A percentile compares a stretch with the other conserved stretches of the same genome.
These are phyloP conservation scores for Pachypanchax playfairii DNA, from an alignment of 2,113 vertebrate genomes.

Conservation along the genomic window DNA sequence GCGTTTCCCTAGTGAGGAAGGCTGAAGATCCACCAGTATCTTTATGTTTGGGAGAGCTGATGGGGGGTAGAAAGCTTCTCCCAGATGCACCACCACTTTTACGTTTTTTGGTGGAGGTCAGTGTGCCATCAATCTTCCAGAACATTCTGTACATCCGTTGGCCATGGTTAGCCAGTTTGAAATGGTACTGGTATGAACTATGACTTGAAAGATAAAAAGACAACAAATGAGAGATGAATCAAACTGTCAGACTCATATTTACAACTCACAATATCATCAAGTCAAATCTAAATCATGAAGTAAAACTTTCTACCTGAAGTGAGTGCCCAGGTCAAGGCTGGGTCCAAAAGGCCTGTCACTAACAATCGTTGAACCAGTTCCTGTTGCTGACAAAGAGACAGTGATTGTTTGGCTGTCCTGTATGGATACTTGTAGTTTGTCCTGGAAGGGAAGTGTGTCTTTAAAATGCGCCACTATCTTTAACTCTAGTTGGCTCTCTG, in stretches of 20 bases:
- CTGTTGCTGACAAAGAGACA: conserved; percentile 77
- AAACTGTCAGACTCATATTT: not conserved
- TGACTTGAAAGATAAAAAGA: conserved; percentile 66
- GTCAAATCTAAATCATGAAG: too few species aligned
- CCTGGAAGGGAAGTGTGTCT: conserved; percentile 79
- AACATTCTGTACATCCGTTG: conserved; percentile 77
- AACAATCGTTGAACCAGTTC: conserved; percentile 86
- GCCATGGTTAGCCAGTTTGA: conserved; percentile 86
- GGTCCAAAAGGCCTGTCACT: conserved; percentile 82
- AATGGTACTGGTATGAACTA: conserved; percentile 73
- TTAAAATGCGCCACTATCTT: conserved; percentile 81
- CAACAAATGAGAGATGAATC: not conserved
- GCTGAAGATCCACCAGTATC: not conserved
- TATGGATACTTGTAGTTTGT: conserved; percentile 77
- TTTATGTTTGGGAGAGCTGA: not conserved
- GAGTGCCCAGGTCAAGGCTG: conserved; percentile 81
- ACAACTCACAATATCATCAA: not conserved
- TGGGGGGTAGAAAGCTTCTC: conserved; percentile 27
- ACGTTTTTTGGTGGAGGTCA: not conserved
- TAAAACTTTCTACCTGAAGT: conserved; percentile 87
- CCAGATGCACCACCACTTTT: conserved; percentile 16
- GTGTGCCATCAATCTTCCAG: conserved; percentile 79
- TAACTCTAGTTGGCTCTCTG: conserved; percentile 72
- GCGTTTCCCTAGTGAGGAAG: not conserved
- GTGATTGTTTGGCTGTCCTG: conserved; percentile 69